phyloP scores from a whole-genome alignment of 2,888 invertebrate species.

The Steinernema scapterisci region DNA sequence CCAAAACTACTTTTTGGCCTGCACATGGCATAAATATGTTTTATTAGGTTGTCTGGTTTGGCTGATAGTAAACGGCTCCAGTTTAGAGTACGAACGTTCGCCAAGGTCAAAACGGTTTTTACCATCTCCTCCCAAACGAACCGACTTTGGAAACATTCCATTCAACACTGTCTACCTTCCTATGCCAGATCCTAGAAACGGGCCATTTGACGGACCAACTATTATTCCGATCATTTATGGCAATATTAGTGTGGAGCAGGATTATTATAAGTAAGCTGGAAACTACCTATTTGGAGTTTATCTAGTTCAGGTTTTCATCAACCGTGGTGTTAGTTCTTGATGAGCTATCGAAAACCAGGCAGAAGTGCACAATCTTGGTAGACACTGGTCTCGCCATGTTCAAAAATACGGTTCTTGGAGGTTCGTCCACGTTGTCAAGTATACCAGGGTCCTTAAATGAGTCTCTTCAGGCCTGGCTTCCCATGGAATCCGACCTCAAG shows the following conservation, averaged over 20 bases:
- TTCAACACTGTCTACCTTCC: conserved; percentile 37
- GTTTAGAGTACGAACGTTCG: no score
- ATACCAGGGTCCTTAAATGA: no score
- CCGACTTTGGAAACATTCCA: background rate
- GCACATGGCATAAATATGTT: no score
- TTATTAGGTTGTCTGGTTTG: no score
- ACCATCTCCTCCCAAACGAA: no score
- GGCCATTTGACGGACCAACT: conserved; percentile 31
- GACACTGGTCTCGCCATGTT: conserved; percentile 40
- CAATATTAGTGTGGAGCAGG: conserved; percentile 13
- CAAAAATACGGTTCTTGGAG: conserved; percentile 38
- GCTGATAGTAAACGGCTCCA: no score
- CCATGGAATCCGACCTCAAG: conserved; percentile 35
- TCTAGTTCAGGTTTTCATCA: conserved; percentile 37
- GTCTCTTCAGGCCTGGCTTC: conserved; percentile 36
- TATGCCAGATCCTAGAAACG: conserved; percentile 34
- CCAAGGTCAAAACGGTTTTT: no score
- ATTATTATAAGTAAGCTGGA: conserved; percentile 5
- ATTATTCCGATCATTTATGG: conserved; percentile 37
- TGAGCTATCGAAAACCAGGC: conserved; percentile 28
- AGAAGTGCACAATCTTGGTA: conserved; percentile 41
- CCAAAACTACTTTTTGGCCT: no score
- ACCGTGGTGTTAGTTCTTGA: conserved; percentile 39
- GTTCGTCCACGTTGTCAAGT: no score
- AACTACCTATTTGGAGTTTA: no score